A percentile compares a stretch with the other conserved stretches of the same genome.
These are phyloP conservation scores for Belgica antarctica DNA, from an alignment of 2,888 invertebrate species.

Conservation along the genomic window DNA sequence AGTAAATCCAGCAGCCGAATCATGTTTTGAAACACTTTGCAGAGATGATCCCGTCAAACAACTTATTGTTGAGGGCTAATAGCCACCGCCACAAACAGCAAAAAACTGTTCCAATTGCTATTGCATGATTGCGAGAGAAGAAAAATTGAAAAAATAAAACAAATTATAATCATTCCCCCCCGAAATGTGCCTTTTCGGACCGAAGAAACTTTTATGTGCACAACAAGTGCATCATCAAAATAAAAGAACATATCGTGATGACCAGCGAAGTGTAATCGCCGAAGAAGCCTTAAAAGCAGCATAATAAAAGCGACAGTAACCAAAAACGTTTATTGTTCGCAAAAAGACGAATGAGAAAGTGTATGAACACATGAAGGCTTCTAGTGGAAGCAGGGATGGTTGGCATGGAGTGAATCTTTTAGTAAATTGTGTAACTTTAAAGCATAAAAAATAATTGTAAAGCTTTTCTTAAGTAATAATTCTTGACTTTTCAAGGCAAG, in stretches of 20 bases:
- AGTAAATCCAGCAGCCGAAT: slow-evolving; percentile 3
- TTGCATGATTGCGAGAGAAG: slow-evolving; percentile 33
- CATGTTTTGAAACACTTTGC: neutral
- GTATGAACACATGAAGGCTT: no score
- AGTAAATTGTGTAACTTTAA: no score
- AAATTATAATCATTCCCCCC: slow-evolving; percentile 36
- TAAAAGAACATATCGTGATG: slow-evolving; percentile 6
- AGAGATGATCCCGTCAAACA: neutral
- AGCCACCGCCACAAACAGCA: neutral
- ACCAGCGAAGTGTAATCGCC: slow-evolving; percentile 41
- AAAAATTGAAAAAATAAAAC: slow-evolving; percentile 6
- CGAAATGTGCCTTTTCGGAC: neutral
- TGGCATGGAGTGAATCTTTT: no score
- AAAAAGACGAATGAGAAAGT: neutral
- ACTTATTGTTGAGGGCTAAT: slow-evolving; percentile 3
- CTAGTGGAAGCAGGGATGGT: no score
- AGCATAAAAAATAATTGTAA: no score
- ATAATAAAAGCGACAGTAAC: slow-evolving; percentile 32
- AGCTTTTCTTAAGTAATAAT: no score
- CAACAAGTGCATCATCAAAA: slow-evolving; percentile 24
- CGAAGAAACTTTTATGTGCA: neutral
- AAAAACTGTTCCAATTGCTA: slow-evolving; percentile 39
- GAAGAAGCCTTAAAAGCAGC: slow-evolving; percentile 35
- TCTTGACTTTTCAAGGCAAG: no score
- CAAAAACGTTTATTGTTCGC: slow-evolving; percentile 27